Evolutionary conservation across 1,140 invertebrate genomes (phyloP).

Genomic region (Diploscapter pachys): DNA sequence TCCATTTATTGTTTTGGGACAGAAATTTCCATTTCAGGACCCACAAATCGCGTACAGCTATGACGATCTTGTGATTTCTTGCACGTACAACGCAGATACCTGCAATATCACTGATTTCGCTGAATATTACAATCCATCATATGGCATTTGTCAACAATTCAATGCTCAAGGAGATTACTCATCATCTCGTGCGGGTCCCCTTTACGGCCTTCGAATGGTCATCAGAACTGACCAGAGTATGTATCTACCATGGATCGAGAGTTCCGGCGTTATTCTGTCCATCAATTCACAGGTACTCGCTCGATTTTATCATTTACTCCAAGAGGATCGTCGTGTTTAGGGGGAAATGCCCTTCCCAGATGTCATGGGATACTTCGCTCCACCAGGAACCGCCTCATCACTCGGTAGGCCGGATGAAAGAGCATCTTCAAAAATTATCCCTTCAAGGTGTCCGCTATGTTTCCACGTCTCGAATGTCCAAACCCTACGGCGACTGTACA

Average conservation of each 20-base stretch:
- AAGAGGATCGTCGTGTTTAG: not conserved
- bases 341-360: conserved; percentile 28
- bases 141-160: conserved; percentile 38
- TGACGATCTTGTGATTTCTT: conserved; percentile 39
- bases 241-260: conserved; percentile 43
- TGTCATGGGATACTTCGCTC: conserved; percentile 41
- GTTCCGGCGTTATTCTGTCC: conserved; percentile 35
- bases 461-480: conserved; percentile 30
- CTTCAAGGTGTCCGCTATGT: conserved; percentile 32
- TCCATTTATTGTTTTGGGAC: not conserved
- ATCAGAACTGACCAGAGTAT: conserved; percentile 34
- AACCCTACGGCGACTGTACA: conserved; percentile 44
- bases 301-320: not conserved
- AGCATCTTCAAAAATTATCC: no score
- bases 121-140: conserved; percentile 30
- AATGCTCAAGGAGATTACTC: conserved; percentile 29
- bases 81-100: conserved; percentile 42
- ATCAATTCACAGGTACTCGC: conserved; percentile 26
- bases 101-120: conserved; percentile 41
- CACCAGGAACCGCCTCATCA: conserved; percentile 37
- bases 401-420: not conserved
- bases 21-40: not conserved
- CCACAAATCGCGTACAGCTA: conserved; percentile 32
- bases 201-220: conserved; percentile 44
- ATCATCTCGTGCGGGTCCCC: conserved; percentile 39